Evolutionary conservation across 1,140 invertebrate genomes (phyloP), one percentile per base, ranked within the genome.

Genomic region (Aricia agestis): DNA sequence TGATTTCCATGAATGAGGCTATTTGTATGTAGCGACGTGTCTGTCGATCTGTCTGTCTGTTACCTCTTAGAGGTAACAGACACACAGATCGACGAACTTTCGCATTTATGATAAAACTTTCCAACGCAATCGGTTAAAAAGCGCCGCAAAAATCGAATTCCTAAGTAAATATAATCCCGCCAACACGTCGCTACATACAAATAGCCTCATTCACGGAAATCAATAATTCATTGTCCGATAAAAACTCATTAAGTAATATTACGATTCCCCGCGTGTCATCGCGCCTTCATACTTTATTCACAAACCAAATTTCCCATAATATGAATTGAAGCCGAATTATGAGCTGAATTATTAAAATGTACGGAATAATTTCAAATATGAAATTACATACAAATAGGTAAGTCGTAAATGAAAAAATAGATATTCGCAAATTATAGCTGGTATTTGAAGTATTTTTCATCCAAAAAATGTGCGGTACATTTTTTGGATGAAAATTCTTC

Each of bases 221-320:
- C 45, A 52, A 52, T 52, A 52, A 52, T 52, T 52, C 45, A 52
- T 52, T 52, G 45, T 52, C 45, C 45, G 45, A 52, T 52, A 52
- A 52, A 52, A 52, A 52, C 45, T 52, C 45, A 52, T 52, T 52
- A 52, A 52, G 45, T 52, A 13, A 52, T 52, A 52, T 52, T 52
- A 52, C 45, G 45, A 52, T 52, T 52, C 11, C 45, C 45, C 45
- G 45, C 45, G 11, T 52, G 45, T 52, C 45, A 52, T 52, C 45
- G 45, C 45, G 9, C 45, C 9, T 11, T 52, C 45, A 13, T 52
- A 52, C 45, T 52, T 52, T 52, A 52, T 52, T 52, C 9, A 52
- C 9, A 52, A 52, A 52, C 45, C 45, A 52, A 52, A 52, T 52
- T 52, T 52, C 45, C 45, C 45, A 52, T 52, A 52, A 52, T 52